Base-by-base conservation (phyloP, 2,888 invertebrate genomes). In the Cepaea hortensis region DNA sequence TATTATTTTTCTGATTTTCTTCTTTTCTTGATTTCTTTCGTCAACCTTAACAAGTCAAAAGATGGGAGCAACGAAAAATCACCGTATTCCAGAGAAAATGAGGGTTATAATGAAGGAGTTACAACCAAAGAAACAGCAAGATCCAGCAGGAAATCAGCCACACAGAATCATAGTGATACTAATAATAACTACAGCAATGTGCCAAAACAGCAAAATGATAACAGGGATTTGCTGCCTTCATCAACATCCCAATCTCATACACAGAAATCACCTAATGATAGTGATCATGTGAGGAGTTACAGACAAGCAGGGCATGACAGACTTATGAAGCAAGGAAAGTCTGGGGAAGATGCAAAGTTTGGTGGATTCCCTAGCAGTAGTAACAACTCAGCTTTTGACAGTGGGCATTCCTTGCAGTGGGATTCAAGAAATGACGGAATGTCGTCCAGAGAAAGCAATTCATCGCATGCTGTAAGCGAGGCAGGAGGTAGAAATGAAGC, bases 171-270 rank as follows among this genome's bases (percentile, higher is more conserved):
- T 35, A 35, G 35, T 35, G 35, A 35, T 35, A 35, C 35, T 35
- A 35, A 35, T 35, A 35, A 35, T 35, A 83, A 80, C 9, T 61
- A 75, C 11, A 84, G 61, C 68, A 84, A 48, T n/a, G 20, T 46
- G 6, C 62, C 61, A 5, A 76, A 72, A 62, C 61, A 48, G 11
- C 15, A 77, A n/a, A 81, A 15, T 15, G 48, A 61, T 35, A 48
- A 46, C 5, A 48, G 62, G n/a, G 48, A 35, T 11, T 15, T 15
- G 18, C 3, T 18, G 23, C 46, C 65, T 15, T n/a, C 70, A 23
- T 75, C 80, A 23, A 15, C 55, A n/a, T 82, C 87, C 23, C 62
- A 23, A 20, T 23, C 76, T 9, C 18, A 61, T 35, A 77, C 68
- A 46, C 20, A 48, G 18, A 61, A 68, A 35, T 6, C 65, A 15